Evolutionary conservation across 23 tunicate species (phyloP).

Genomic region (Ascidia mentula): DNA sequence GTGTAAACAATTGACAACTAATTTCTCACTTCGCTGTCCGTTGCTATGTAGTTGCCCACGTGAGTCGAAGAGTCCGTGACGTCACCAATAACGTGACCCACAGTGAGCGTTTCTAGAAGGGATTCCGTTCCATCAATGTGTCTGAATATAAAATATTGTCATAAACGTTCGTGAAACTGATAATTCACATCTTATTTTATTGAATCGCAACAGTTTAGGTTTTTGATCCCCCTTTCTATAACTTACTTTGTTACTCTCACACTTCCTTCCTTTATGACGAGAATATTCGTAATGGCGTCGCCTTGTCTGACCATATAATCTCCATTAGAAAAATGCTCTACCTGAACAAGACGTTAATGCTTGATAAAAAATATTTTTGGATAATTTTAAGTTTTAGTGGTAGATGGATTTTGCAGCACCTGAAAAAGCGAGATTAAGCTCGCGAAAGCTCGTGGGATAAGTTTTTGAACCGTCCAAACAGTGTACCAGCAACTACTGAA

Average conservation of each 20-base stretch:
- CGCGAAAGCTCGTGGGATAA: too few species aligned
- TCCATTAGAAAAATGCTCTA: constrained; percentile 37
- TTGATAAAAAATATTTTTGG: background rate
- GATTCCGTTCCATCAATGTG: constrained; percentile 49
- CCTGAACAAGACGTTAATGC: constrained; percentile 11
- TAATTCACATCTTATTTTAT: too few species aligned
- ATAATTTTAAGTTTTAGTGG: background rate
- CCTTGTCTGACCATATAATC: constrained; percentile 62
- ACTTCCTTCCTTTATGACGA: constrained; percentile 44
- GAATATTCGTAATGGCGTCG: background rate
- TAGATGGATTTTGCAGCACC: too few species aligned
- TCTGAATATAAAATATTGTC: background rate
- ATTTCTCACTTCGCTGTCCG: constrained; percentile 34
- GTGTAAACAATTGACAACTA: background rate
- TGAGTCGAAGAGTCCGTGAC: background rate
- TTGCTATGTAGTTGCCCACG: constrained; percentile 33
- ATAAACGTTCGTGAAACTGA: background rate
- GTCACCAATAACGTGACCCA: constrained; percentile 38
- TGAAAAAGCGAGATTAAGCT: too few species aligned
- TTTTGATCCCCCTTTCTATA: too few species aligned
- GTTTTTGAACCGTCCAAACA: too few species aligned
- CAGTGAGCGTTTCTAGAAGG: background rate
- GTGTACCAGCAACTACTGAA: too few species aligned
- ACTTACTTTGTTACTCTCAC: constrained; percentile 44
- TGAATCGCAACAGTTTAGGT: too few species aligned